These are phyloP conservation scores for Cheilosia vulpina DNA, from an alignment of 2,888 invertebrate genomes.

Conservation along the genomic window DNA sequence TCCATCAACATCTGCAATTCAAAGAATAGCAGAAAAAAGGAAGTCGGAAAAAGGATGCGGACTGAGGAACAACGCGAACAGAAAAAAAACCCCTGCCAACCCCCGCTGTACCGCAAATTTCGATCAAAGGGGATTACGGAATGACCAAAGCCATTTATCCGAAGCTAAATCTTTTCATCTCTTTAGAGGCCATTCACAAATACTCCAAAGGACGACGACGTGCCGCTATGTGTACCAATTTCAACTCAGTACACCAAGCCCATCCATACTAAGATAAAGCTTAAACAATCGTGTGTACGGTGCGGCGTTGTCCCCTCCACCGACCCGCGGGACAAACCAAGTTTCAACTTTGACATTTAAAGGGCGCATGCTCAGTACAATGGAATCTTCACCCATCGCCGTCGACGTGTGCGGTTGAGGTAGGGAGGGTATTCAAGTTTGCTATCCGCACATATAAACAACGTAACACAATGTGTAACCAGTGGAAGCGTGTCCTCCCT, in stretches of 20 bases:
- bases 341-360: conserved; percentile 74
- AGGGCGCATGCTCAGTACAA: conserved; percentile 60
- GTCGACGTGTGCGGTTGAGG: neutral
- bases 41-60: neutral
- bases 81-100: conserved; percentile 1
- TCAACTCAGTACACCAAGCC: neutral
- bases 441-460: conserved; percentile 32
- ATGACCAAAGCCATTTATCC: conserved; percentile 70
- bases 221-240: conserved; percentile 48
- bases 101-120: conserved; percentile 10
- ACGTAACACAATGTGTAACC: conserved; percentile 21
- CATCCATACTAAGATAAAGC: conserved; percentile 9
- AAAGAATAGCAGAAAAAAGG: conserved; percentile 15
- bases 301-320: neutral
- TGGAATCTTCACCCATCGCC: conserved; percentile 12
- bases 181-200: conserved; percentile 73
- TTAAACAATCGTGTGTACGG: conserved; percentile 12
- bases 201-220: conserved; percentile 70
- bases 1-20: conserved; percentile 11
- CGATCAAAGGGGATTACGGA: conserved; percentile 64
- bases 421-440: conserved; percentile 8
- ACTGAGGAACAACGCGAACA: neutral
- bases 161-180: conserved; percentile 72
- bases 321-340: conserved; percentile 24
- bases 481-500: conserved; percentile 13